Percentiles rank a stretch among this genome's conserved stretches.
These are phyloP conservation scores for Coilia nasus DNA, from an alignment of 2,797 vertebrate genomes.

Conservation along the genomic window DNA sequence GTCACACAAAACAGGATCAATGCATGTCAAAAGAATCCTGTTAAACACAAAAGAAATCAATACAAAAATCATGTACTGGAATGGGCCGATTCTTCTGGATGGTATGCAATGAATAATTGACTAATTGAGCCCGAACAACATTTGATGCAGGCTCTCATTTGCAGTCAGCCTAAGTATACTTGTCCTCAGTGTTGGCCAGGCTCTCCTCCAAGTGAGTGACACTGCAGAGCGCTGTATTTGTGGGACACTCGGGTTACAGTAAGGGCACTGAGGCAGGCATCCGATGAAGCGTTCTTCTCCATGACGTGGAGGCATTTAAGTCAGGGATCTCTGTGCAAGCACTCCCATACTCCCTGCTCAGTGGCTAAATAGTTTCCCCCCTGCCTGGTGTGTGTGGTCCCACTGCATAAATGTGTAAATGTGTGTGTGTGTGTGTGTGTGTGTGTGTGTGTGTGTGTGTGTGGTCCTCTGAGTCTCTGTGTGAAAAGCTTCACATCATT, in stretches of 20 bases:
- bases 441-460: background rate
- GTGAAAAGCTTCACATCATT: no score
- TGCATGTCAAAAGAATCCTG: background rate
- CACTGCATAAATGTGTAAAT: no score
- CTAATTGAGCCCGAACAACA: background rate
- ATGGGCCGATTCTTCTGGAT: background rate
- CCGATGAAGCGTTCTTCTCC: slow-evolving; percentile 31
- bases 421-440: background rate
- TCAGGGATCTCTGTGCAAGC: background rate
- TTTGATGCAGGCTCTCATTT: background rate
- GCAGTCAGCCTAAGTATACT: background rate
- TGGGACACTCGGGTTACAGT: slow-evolving; percentile 31
- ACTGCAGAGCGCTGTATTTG: background rate
- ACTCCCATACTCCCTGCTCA: background rate
- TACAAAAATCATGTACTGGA: background rate
- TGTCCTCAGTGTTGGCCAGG: background rate
- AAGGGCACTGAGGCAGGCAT: slow-evolving; percentile 28
- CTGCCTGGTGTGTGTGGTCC: background rate
- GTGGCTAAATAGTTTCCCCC: background rate
- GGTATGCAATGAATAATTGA: background rate
- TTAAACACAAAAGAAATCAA: background rate
- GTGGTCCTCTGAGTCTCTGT: background rate
- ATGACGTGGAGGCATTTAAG: no score
- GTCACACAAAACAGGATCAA: background rate
- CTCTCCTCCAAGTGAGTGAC: background rate